These are phyloP conservation scores for Tyrannus savana DNA, from an alignment of 2,113 vertebrate species.

Conservation along the genomic window DNA sequence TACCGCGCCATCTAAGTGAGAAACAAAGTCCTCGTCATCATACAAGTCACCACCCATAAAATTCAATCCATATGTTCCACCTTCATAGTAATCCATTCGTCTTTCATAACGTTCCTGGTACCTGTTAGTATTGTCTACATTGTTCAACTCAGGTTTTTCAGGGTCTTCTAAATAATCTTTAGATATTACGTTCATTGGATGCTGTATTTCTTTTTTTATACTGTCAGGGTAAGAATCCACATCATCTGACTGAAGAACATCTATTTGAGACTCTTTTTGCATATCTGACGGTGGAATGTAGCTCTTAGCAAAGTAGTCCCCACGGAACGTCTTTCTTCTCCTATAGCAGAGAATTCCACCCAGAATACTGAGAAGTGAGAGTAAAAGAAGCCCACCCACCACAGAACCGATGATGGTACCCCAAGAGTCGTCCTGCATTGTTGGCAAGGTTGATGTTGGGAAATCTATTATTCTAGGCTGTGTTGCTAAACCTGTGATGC, in stretches of 20 bases:
- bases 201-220: slow-evolving; percentile 90
- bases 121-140: slow-evolving; percentile 82
- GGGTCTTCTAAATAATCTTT: slow-evolving; percentile 89
- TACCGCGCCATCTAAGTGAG: slow-evolving; percentile 95
- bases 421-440: slow-evolving; percentile 84
- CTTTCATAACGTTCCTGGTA: slow-evolving; percentile 83
- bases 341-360: slow-evolving; percentile 85
- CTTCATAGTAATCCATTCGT: slow-evolving; percentile 85
- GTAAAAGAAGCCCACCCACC: slow-evolving; percentile 89
- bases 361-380: slow-evolving; percentile 86
- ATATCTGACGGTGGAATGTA: slow-evolving; percentile 96
- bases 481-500: slow-evolving; percentile 80
- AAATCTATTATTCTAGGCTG: slow-evolving; percentile 79
- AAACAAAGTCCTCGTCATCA: slow-evolving; percentile 92
- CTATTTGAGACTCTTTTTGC: slow-evolving; percentile 96
- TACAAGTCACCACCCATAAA: slow-evolving; percentile 89
- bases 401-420: slow-evolving; percentile 88
- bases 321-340: slow-evolving; percentile 92
- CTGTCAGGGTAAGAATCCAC: slow-evolving; percentile 90
- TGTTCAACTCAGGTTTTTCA: slow-evolving; percentile 91
- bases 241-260: slow-evolving; percentile 93
- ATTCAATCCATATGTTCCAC: slow-evolving; percentile 86
- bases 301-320: slow-evolving; percentile 99
- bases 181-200: slow-evolving; percentile 86
- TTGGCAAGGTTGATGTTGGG: slow-evolving; percentile 85